These are phyloP conservation scores for Acholoe squamosa DNA, from an alignment of 2,888 invertebrate species.

Conservation along the genomic window DNA sequence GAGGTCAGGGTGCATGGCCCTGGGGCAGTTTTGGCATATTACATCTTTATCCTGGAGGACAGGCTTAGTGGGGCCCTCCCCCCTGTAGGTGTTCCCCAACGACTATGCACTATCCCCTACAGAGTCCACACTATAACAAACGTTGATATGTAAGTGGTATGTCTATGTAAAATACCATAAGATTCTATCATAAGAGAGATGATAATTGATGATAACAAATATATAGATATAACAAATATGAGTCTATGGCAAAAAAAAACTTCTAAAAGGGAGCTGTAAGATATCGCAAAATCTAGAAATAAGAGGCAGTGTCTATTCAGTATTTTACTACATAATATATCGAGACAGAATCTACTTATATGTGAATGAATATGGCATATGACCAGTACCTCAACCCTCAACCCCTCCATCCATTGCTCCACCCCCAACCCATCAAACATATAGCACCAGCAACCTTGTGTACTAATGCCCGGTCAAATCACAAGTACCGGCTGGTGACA, in stretches of 20 bases:
- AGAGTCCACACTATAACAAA: background rate
- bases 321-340: too few relatives aligned
- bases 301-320: too few relatives aligned
- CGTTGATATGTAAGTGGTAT: background rate
- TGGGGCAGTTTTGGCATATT: background rate
- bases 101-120: background rate
- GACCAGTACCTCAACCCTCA: too few relatives aligned
- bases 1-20: conserved; percentile 11
- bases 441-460: background rate
- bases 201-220: too few relatives aligned
- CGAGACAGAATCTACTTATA: too few relatives aligned
- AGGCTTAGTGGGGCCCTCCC: background rate
- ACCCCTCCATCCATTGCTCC: background rate
- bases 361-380: too few relatives aligned
- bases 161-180: too few relatives aligned
- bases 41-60: conserved; percentile 19
- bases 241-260: too few relatives aligned
- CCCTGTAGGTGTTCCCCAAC: background rate
- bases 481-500: background rate
- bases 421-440: background rate
- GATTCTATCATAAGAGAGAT: too few relatives aligned
- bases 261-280: too few relatives aligned
- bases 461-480: conserved; percentile 31
- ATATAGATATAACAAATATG: too few relatives aligned
- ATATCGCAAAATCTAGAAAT: too few relatives aligned